Conservation (phyloP, 2,797 vertebrate genomes). For the Okamejei kenojei region DNA sequence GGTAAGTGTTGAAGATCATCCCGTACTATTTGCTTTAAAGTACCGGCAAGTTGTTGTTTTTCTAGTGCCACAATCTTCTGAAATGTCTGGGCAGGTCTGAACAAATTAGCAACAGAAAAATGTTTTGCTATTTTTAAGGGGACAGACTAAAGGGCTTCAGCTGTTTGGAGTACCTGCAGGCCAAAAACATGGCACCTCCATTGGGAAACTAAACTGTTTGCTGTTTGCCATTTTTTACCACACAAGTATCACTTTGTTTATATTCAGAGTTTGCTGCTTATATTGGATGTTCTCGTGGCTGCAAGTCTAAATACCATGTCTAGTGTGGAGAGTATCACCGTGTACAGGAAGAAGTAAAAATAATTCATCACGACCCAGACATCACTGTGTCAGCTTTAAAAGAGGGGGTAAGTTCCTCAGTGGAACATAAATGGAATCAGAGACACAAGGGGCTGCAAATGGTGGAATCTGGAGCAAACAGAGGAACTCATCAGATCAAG, state of each 20-base stretch:
- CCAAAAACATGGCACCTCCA: background rate
- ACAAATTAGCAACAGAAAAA: background rate
- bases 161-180: background rate
- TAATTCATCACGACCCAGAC: background rate
- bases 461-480: too few species aligned
- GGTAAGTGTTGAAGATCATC: background rate
- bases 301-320: background rate
- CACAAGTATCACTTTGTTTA: background rate
- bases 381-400: background rate
- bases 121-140: background rate
- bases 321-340: background rate
- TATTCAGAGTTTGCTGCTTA: conserved; percentile 1
- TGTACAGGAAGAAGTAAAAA: background rate
- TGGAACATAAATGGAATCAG: background rate
- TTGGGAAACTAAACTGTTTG: background rate
- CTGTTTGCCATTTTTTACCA: background rate
- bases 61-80: background rate
- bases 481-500: too few species aligned
- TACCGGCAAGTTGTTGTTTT: background rate
- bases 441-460: too few species aligned
- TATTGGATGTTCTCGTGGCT: background rate
- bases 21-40: background rate
- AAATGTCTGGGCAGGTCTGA: background rate
- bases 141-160: background rate
- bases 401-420: background rate